These are phyloP conservation scores for Neosilurus hyrtlii DNA, from an alignment of 2,797 vertebrate genomes.

Conservation along the genomic window DNA sequence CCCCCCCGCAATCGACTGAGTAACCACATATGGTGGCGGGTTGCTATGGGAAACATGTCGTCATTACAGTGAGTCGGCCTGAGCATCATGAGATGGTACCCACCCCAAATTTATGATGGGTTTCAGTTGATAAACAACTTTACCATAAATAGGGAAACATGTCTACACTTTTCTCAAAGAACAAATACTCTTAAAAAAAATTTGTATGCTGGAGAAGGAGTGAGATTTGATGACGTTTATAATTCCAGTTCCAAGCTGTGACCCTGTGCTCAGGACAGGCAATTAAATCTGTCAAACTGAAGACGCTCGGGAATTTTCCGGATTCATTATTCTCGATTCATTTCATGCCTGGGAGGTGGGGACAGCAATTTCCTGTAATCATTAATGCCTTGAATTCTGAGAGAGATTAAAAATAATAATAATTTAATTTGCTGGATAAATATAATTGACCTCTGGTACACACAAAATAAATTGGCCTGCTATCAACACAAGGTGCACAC, in stretches of 20 bases:
- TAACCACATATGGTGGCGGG: neutral
- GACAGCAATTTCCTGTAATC: slow-evolving; percentile 17
- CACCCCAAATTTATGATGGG: neutral
- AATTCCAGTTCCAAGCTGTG: neutral
- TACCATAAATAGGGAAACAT: neutral
- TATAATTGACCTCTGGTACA: slow-evolving; percentile 36
- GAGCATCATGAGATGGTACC: neutral
- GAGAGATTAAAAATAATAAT: neutral
- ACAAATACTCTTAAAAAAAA: neutral
- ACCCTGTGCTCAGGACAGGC: neutral
- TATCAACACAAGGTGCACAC: slow-evolving; percentile 7
- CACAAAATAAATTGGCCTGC: slow-evolving; percentile 1
- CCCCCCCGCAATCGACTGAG: neutral
- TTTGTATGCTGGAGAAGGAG: neutral
- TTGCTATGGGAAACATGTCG: slow-evolving; percentile 35
- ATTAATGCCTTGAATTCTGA: slow-evolving; percentile 21
- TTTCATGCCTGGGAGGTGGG: slow-evolving; percentile 24
- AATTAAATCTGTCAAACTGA: slow-evolving; percentile 12
- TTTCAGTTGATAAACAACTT: neutral
- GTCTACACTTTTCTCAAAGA: neutral
- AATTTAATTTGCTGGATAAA: slow-evolving; percentile 30
- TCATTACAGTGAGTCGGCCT: slow-evolving; percentile 5
- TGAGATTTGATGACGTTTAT: slow-evolving; percentile 9
- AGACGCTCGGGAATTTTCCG: neutral
- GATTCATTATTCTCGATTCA: slow-evolving; percentile 25